Evolutionary conservation across 2,888 invertebrate species (phyloP), one percentile per base, ranked within the genome.

Genomic region (Phaonia tiefii): DNA sequence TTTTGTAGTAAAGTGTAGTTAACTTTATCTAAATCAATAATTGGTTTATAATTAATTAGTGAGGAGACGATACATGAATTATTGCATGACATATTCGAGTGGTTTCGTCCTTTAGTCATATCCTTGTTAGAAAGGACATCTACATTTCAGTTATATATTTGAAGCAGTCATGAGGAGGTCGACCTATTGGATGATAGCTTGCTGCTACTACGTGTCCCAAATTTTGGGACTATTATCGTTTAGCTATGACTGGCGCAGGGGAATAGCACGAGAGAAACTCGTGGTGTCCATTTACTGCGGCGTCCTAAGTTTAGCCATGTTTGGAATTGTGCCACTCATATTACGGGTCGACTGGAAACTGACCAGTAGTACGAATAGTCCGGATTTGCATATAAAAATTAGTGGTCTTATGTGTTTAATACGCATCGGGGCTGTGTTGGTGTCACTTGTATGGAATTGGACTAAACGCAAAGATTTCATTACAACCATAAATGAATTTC

Each of bases 361-460:
- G 1, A 13, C n/a, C 13, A 58, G 17, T 4, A 3, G 25, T 2
- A 2, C 25, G 3, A 31, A 69, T 42, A 66, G 42, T 0, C 46
- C 17, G 1, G 46, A 73, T 3, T 49, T 76, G 10, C 72, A 76
- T 15, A 15, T 25, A 22, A 42, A 67, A 67, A 71, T 75, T 8
- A 60, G 26, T 11, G 66, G 56, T 2, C n/a, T 76, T 1, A 22
- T 76, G 20, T 39, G 39, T 5, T 20, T 73, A 2, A 15, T 80
- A 39, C 51, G 44, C 5, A 60, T 67, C 17, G 4, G 31, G 10
- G 49, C 58, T 4, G n/a, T 70, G 0, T 17, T 77, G 3, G 25
- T 73, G 0, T 58, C 69, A 11, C 10, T 80, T 0, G 0, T 73
- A 5, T 39, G 65, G 2, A 80, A 80, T 37, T 80, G 72, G 75